Conservation (phyloP, 2,888 invertebrate genomes). For the Brachycybe producta region DNA sequence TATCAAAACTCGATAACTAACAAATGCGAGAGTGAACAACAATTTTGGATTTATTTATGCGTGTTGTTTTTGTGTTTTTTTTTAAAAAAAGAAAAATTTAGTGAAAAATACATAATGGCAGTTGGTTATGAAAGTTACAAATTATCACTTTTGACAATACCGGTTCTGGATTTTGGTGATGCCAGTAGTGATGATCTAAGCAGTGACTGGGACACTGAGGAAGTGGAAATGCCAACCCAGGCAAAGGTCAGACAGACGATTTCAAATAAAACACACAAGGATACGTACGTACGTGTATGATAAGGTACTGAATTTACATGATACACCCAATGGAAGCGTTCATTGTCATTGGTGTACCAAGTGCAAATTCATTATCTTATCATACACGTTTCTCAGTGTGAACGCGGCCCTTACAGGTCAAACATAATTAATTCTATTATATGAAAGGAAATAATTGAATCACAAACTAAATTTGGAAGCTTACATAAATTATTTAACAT, state of each 20-base stretch:
- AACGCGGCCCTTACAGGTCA: too few species aligned
- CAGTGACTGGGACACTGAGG: slow-evolving; percentile 67
- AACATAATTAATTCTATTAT: too few species aligned
- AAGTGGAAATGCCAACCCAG: slow-evolving; percentile 7
- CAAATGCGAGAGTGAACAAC: too few species aligned
- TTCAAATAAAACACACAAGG: neutral
- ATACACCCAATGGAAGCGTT: neutral
- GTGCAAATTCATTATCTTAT: too few species aligned
- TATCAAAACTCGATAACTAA: too few species aligned
- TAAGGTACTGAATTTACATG: neutral
- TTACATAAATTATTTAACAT: too few species aligned
- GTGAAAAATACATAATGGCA: slow-evolving; percentile 27
- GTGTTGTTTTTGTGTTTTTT: too few species aligned
- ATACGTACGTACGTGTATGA: neutral
- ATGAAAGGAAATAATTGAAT: too few species aligned
- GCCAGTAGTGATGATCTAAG: slow-evolving; percentile 83
- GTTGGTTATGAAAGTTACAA: slow-evolving; percentile 64
- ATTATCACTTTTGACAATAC: slow-evolving; percentile 35
- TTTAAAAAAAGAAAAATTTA: too few species aligned
- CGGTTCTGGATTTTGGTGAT: slow-evolving; percentile 57
- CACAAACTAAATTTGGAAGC: too few species aligned
- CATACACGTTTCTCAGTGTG: too few species aligned
- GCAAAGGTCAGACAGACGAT: neutral
- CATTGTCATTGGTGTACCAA: neutral
- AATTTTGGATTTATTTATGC: too few species aligned